phyloP scores from a whole-genome alignment of 2,797 vertebrate genomes.

The Chaenodraco wilsoni region DNA sequence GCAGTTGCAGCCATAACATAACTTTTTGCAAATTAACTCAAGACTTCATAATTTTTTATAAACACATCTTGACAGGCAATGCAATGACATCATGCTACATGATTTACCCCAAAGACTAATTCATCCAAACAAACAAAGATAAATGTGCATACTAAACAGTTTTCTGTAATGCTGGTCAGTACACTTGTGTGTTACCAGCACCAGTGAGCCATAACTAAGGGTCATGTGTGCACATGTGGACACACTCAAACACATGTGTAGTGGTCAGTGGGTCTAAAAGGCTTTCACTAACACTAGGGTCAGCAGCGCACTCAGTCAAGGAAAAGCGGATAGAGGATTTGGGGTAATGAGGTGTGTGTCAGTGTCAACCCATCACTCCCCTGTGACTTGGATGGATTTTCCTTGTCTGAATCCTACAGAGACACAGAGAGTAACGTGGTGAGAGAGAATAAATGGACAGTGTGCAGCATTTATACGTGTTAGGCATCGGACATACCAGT shows the following conservation, averaged over 20 bases:
- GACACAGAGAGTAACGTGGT: conserved; percentile 25
- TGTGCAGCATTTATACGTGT: conserved; percentile 4
- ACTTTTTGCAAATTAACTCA: neutral
- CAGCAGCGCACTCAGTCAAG: conserved; percentile 48
- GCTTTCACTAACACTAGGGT: conserved; percentile 46
- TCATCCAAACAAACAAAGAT: neutral
- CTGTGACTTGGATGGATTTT: conserved; percentile 49
- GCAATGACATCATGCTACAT: neutral
- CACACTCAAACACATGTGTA: conserved; percentile 1
- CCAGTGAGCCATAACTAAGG: neutral
- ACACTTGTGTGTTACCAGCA: neutral
- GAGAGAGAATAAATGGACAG: conserved; percentile 31
- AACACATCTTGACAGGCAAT: neutral
- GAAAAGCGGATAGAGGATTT: conserved; percentile 55
- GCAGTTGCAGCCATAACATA: neutral
- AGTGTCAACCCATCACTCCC: conserved; percentile 62
- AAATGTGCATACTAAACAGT: neutral
- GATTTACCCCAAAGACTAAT: no score
- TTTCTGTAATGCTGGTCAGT: neutral
- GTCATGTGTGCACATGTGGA: conserved; percentile 11
- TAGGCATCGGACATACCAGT: neutral
- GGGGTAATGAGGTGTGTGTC: conserved; percentile 68
- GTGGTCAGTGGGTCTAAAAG: conserved; percentile 33
- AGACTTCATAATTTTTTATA: neutral
- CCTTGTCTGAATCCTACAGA: conserved; percentile 41